phyloP scores from a whole-genome alignment of 2,797 vertebrate species.

The Toxotes lorentzi region DNA sequence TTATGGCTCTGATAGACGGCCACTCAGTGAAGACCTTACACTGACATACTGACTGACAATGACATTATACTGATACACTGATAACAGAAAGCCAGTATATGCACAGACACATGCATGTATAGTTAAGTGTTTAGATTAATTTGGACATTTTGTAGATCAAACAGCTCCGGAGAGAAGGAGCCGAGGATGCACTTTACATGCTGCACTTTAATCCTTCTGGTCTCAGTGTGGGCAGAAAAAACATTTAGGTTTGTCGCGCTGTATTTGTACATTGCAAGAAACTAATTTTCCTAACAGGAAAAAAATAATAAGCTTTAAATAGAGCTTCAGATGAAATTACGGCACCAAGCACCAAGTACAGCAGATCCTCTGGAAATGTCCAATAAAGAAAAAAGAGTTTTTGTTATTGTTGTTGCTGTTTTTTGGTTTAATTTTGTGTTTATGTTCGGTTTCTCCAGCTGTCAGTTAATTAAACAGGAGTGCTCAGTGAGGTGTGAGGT shows the following conservation, averaged over 20 bases:
- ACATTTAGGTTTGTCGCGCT: no score
- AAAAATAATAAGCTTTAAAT: background rate
- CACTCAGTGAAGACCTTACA: constrained; percentile 3
- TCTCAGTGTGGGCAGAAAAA: background rate
- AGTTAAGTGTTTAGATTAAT: background rate
- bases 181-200: no score
- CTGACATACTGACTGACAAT: constrained; percentile 7
- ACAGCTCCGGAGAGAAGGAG: background rate
- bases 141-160: background rate
- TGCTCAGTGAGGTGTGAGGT: background rate
- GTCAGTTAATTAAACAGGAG: background rate
- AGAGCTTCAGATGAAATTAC: no score
- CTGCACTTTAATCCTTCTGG: background rate
- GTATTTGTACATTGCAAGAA: background rate
- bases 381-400: no score
- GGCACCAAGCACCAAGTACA: no score
- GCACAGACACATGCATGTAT: background rate
- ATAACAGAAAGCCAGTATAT: background rate
- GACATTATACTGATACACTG: background rate
- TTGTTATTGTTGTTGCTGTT: background rate
- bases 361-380: no score
- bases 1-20: constrained; percentile 20
- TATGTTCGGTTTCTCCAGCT: background rate
- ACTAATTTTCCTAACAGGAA: no score
- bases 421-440: background rate